Base-by-base conservation (phyloP, 1,140 invertebrate genomes). In the Daktulosphaira vitifoliae region DNA sequence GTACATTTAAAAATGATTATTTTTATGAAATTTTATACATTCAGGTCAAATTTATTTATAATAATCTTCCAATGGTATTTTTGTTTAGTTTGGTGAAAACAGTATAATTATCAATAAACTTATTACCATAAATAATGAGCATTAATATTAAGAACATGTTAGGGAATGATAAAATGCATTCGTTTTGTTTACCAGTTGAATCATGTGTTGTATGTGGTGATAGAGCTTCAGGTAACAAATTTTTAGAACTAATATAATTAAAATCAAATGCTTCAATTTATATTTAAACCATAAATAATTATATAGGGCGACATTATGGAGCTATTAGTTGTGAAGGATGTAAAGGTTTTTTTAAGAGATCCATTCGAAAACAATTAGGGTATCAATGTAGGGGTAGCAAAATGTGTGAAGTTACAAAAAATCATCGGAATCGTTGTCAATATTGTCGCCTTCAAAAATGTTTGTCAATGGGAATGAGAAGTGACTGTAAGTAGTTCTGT, bases 401-500 rank as follows among this genome's bases (percentile, higher is more conserved):
- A 78, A 91, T 92, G 74, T 98, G 96, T 74, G 90, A 95, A 76
- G 92, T 98, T 49, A 98, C 92, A 44, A 98, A 98, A 76, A 91
- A 95, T 73, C 92, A 96, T 75, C 82, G 95, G 53, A 96, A 98
- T 78, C 82, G 95, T 65, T 98, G 95, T 78, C 95, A 98, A 79
- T 97, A 96, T 78, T 98, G 95, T 78, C 83, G 95, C 62, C 82
- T 98, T 68, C 93, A 97, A 76, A 98, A 98, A 78, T 98, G 95
- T 76, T 80, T 98, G 18, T 84, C 88, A 44, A 95, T 93, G 81
- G 95, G 95, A 68, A 98, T 98, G 95, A 80, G 93, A 78, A 94
- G 91, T 79, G 95, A 98, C 84, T 96, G 93, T 97, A 87, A 92
- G 90, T 83, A 70, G 69, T 48, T 20, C 20, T 25, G 38, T 1